Percentiles rank a stretch among this genome's conserved stretches.
phyloP scores from a whole-genome alignment of 1,140 invertebrate species.

The Brachionus asplanchnoidis region DNA sequence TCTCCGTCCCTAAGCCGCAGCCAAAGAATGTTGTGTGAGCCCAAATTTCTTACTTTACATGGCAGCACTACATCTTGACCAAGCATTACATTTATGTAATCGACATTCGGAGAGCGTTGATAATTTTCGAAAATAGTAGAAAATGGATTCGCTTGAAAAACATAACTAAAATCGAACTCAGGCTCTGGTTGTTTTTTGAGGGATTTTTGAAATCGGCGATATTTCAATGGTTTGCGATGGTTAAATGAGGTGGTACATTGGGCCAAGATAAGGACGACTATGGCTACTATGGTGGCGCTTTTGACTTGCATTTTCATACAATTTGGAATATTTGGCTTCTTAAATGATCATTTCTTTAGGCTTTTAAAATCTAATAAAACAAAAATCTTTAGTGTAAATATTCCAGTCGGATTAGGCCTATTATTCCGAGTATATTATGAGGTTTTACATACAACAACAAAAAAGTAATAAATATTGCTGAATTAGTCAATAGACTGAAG shows the following conservation, averaged over 20 bases:
- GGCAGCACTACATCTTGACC: conserved; percentile 21
- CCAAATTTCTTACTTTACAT: conserved; percentile 9
- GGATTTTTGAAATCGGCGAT: neutral
- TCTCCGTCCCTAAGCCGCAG: conserved; percentile 25
- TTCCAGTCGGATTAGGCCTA: neutral
- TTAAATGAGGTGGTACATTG: neutral
- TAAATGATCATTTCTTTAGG: neutral
- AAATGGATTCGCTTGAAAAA: neutral
- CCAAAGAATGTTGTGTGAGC: conserved; percentile 16
- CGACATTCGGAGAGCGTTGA: neutral
- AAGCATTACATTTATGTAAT: neutral
- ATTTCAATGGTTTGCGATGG: neutral
- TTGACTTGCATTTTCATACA: neutral
- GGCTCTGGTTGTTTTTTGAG: neutral
- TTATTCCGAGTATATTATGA: neutral
- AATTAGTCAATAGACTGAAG: neutral
- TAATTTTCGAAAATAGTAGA: neutral
- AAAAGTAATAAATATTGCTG: neutral
- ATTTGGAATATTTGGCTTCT: neutral
- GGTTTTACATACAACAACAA: neutral
- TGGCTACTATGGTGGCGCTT: neutral
- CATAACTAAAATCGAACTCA: neutral
- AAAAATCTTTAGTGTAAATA: neutral
- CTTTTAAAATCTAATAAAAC: neutral
- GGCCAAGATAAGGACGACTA: neutral